Percentiles rank a stretch among this genome's conserved stretches.
These are phyloP conservation scores for Protonibea diacanthus DNA, from an alignment of 2,797 vertebrate species.

Conservation along the genomic window DNA sequence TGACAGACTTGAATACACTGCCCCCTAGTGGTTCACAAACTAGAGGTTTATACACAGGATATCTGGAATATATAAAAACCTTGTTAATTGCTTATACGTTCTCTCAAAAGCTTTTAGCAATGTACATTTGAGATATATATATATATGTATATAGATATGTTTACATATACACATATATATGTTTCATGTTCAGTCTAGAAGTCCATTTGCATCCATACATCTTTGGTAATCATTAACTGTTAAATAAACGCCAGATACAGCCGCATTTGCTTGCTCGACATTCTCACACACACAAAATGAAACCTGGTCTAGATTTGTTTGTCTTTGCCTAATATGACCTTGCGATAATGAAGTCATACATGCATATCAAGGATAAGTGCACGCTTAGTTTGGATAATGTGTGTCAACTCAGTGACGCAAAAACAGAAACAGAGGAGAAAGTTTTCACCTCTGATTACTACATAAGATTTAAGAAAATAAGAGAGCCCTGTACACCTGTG, in stretches of 20 bases:
- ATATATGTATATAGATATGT: background rate
- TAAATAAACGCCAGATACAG: conserved; percentile 32
- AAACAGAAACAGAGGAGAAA: background rate
- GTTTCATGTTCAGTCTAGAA: background rate
- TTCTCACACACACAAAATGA: conserved; percentile 4
- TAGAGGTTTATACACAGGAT: background rate
- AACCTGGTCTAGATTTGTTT: conserved; percentile 29
- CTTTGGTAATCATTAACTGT: conserved; percentile 42
- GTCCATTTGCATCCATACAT: conserved; percentile 6
- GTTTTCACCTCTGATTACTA: background rate
- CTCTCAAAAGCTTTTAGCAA: background rate
- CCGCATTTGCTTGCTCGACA: conserved; percentile 11
- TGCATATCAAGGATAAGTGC: background rate
- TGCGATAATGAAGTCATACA: background rate
- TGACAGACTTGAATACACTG: conserved; percentile 61
- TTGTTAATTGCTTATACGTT: background rate
- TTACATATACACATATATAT: background rate
- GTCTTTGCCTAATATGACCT: conserved; percentile 18
- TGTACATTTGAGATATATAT: background rate
- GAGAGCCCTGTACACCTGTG: background rate
- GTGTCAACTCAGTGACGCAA: background rate
- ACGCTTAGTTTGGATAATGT: conserved; percentile 1
- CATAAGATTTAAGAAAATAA: background rate
- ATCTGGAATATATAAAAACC: background rate
- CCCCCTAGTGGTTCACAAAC: conserved; percentile 72